Evolutionary conservation across 1,140 invertebrate species (phyloP).

Genomic region (Lasaia peninsularis): DNA sequence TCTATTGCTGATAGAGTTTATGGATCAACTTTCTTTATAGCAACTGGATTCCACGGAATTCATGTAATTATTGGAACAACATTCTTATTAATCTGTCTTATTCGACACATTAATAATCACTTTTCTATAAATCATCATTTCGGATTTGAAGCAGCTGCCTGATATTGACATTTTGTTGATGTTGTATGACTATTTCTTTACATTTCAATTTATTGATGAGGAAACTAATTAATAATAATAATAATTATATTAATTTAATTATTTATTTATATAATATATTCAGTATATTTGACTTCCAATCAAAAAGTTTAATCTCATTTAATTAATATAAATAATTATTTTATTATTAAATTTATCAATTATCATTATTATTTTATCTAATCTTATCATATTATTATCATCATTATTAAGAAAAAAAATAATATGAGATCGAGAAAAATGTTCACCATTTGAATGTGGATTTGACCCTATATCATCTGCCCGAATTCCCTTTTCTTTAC

Average conservation of each 20-base stretch:
- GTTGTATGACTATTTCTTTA: constrained; percentile 84
- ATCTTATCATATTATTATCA: constrained; percentile 72
- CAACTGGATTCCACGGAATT: too few relatives aligned
- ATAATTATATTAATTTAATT: too few relatives aligned
- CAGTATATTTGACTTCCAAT: too few relatives aligned
- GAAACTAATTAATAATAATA: constrained; percentile 67
- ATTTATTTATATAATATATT: constrained; percentile 81
- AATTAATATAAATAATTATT: constrained; percentile 73
- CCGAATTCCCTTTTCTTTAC: constrained; percentile 78
- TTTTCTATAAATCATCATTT: constrained; percentile 78
- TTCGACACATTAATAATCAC: too few relatives aligned
- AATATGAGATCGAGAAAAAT: too few relatives aligned
- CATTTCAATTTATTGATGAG: constrained; percentile 83
- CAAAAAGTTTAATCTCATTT: too few relatives aligned
- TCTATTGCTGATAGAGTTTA: constrained; percentile 79
- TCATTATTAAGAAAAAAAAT: too few relatives aligned
- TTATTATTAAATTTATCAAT: too few relatives aligned
- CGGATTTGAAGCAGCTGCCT: too few relatives aligned
- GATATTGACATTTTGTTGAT: constrained; percentile 87
- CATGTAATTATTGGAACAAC: constrained; percentile 82
- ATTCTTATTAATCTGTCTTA: too few relatives aligned
- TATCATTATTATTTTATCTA: constrained; percentile 59
- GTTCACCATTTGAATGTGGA: constrained; percentile 80
- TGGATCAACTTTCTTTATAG: too few relatives aligned
- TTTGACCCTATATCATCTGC: constrained; percentile 78